These are phyloP conservation scores for Paralichthys olivaceus DNA, from an alignment of 2,113 vertebrate genomes.

Conservation along the genomic window DNA sequence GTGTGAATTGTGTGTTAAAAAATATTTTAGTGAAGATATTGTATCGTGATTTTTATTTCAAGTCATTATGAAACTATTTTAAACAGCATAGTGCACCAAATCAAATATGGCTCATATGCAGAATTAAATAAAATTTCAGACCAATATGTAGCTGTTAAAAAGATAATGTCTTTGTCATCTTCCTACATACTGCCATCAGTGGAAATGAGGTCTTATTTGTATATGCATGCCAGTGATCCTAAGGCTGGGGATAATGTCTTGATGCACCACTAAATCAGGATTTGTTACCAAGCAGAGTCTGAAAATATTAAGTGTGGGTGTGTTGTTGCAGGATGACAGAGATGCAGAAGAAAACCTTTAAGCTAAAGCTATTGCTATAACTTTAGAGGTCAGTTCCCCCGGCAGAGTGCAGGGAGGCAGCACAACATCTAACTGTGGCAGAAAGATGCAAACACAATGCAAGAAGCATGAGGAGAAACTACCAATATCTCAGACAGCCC, in stretches of 20 bases:
- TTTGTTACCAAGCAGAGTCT: constrained; percentile 7
- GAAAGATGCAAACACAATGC: neutral
- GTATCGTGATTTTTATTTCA: too few relatives aligned
- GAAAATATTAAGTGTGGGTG: constrained; percentile 42
- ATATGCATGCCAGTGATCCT: neutral
- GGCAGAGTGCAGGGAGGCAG: neutral
- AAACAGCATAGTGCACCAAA: too few relatives aligned
- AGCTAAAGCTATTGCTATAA: neutral
- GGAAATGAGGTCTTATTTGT: neutral
- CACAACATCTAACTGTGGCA: neutral
- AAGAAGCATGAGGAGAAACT: neutral
- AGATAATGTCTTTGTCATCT: neutral
- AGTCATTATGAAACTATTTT: too few relatives aligned
- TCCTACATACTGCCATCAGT: too few relatives aligned
- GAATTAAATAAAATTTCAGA: too few relatives aligned
- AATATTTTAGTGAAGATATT: too few relatives aligned
- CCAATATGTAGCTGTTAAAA: neutral
- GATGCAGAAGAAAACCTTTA: neutral
- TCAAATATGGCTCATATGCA: neutral
- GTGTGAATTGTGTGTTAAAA: too few relatives aligned
- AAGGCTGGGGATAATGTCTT: neutral
- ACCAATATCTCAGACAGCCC: too few relatives aligned
- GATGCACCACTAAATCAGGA: constrained; percentile 6
- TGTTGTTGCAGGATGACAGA: constrained; percentile 11
- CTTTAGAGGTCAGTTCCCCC: too few relatives aligned